A percentile compares a stretch with the other conserved stretches of the same genome.
phyloP scores from a whole-genome alignment of 1,140 invertebrate genomes.

The Teleogryllus occipitalis region DNA sequence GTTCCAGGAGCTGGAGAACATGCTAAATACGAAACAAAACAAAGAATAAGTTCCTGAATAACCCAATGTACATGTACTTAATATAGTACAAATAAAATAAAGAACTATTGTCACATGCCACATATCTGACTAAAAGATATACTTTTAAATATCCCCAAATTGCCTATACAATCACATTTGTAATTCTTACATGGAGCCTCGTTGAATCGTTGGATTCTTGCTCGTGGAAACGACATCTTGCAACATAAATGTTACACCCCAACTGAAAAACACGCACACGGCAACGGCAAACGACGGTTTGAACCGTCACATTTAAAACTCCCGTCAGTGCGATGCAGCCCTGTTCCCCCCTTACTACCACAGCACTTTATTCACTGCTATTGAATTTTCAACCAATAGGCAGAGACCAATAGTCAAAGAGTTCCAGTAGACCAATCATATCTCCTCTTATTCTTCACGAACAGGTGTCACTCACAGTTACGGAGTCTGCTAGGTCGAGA shows the following conservation, averaged over 20 bases:
- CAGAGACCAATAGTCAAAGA: not conserved
- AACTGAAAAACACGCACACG: not conserved
- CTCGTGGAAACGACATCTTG: slow-evolving; percentile 39
- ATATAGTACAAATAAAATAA: not conserved
- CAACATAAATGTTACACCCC: not conserved
- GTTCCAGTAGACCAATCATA: not conserved
- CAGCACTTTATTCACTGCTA: not conserved
- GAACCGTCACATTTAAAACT: not conserved
- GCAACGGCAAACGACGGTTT: not conserved
- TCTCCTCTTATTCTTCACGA: no score
- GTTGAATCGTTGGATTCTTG: slow-evolving; percentile 39
- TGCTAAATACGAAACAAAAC: slow-evolving; percentile 28
- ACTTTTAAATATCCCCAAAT: not conserved
- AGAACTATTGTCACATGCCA: not conserved
- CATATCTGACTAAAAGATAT: no score
- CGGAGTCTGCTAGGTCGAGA: no score
- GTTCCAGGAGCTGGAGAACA: slow-evolving; percentile 38
- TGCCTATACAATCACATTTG: no score
- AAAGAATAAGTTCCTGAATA: not conserved
- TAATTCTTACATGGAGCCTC: slow-evolving; percentile 37
- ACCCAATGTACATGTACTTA: not conserved
- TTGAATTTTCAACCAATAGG: not conserved
- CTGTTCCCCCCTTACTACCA: not conserved
- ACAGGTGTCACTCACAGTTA: no score
- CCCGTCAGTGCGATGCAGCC: not conserved